Base-by-base conservation (phyloP, 2,113 vertebrate species). In the Edolisoma coerulescens region DNA sequence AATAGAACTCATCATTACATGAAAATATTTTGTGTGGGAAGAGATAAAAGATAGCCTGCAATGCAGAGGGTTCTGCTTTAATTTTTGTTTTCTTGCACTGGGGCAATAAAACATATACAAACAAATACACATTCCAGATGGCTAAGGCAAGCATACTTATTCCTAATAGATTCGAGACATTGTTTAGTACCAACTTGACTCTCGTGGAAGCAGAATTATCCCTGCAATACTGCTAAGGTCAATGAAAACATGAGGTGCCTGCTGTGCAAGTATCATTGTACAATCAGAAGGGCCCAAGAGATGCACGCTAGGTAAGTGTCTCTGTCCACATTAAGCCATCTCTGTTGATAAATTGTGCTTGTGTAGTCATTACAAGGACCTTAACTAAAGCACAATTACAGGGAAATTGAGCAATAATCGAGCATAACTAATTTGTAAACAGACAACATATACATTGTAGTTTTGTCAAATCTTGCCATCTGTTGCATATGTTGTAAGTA, bases 61-160 rank as follows among this genome's bases (percentile, higher is more conserved):
- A 73, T 18, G 30, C 22, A 70, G 22, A 74, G 19, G 16, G 70
- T 54, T 94, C 39, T 77, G 63, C 33, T 91, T 88, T 80, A 83
- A 74, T 93, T 94, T 88, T 86, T 93, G 75, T 79, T 94, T 96
- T 88, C 59, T 74, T 90, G 39, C 33, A 82, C 28, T 30, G 57
- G 67, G 74, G 52, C 84, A 95, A 42, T 52, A 75, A 96, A 96
- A 96, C 68, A 92, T 67, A 22, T 61, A 84, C 77, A 95, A 96
- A 96, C 91, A 97, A 92, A 93, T 27, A 65, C 61, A 81, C 30
- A 35, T 94, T 96, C 92, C 92, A 96, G 90, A 93, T 90, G 84
- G 91, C 73, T 87, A 81, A 83, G 53, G 30, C 70, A 88, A 90
- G 35, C 75, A 84, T 39, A 44, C 27, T 83, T 50, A 68, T 54